phyloP scores from a whole-genome alignment of 2,113 vertebrate species.

The Tragelaphus strepsiceros region DNA sequence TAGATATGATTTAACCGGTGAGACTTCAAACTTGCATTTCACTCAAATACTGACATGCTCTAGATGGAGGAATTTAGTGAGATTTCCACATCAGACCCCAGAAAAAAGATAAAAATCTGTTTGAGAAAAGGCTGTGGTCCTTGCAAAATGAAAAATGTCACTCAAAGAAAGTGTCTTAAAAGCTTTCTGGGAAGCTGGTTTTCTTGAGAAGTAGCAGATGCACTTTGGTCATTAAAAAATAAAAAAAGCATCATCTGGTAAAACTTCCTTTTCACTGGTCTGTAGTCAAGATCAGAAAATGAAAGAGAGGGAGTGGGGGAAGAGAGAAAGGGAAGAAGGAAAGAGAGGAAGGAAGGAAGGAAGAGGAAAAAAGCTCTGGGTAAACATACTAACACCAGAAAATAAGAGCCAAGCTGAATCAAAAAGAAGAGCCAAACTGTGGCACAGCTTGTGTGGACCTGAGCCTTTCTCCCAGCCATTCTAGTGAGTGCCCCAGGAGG shows the following conservation, averaged over 20 bases:
- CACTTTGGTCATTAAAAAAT: constrained; percentile 12
- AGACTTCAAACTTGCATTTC: background rate
- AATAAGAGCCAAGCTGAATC: background rate
- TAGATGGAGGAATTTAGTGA: background rate
- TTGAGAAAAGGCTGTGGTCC: constrained; percentile 12
- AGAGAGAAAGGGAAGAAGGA: background rate
- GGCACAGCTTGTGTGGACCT: background rate
- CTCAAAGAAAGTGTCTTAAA: constrained; percentile 40
- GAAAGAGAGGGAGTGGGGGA: background rate
- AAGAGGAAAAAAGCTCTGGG: background rate
- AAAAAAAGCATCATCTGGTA: background rate
- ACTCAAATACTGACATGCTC: constrained; percentile 20
- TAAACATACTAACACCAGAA: background rate
- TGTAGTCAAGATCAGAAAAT: background rate
- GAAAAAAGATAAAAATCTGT: constrained; percentile 51
- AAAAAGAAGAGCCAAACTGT: background rate
- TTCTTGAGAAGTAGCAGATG: constrained; percentile 10
- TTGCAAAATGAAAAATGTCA: constrained; percentile 53
- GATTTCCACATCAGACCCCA: background rate
- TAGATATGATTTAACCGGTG: background rate
- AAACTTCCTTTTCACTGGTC: constrained; percentile 13
- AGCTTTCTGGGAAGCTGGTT: background rate
- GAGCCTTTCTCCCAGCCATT: background rate
- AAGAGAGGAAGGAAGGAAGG: background rate
- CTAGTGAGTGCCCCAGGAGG: background rate